A percentile compares a stretch with the other conserved stretches of the same genome.
phyloP scores from a whole-genome alignment of 2,113 vertebrate species.

The Trinectes maculatus region DNA sequence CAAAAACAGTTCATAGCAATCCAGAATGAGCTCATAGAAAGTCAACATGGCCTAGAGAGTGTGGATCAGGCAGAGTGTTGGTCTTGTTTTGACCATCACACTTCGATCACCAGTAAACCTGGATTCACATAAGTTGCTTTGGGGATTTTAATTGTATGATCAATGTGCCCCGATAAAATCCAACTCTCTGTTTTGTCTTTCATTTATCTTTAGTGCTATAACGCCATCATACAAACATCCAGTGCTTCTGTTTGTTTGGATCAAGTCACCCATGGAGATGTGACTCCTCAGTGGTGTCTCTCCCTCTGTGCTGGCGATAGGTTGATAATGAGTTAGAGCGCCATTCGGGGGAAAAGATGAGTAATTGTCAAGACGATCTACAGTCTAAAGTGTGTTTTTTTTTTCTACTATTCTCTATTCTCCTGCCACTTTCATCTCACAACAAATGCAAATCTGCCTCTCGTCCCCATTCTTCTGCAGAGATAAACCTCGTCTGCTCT shows the following conservation, averaged over 20 bases:
- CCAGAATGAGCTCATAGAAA: constrained; percentile 41
- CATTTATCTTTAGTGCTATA: constrained; percentile 51
- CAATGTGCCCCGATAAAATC: constrained; percentile 41
- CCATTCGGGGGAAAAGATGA: constrained; percentile 39
- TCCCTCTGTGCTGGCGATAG: constrained; percentile 17
- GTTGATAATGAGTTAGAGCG: constrained; percentile 22
- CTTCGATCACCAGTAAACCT: constrained; percentile 31
- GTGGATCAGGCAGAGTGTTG: background rate
- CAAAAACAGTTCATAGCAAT: constrained; percentile 32
- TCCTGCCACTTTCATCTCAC: constrained; percentile 30
- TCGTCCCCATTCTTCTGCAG: constrained; percentile 45
- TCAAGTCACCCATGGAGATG: constrained; percentile 28
- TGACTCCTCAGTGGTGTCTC: constrained; percentile 31
- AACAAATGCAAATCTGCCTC: constrained; percentile 30
- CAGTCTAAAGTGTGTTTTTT: constrained; percentile 25
- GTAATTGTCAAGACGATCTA: constrained; percentile 38
- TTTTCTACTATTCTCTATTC: constrained; percentile 31
- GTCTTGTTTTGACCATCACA: constrained; percentile 25
- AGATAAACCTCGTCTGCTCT: constrained; percentile 39
- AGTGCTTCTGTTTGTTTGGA: constrained; percentile 48
- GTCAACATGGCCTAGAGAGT: constrained; percentile 15
- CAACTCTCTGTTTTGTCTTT: constrained; percentile 42
- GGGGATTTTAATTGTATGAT: constrained; percentile 39
- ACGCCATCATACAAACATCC: constrained; percentile 43
- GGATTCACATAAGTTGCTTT: constrained; percentile 19